Conservation (phyloP, 2,888 invertebrate species). For the Micoletzkya japonica region DNA sequence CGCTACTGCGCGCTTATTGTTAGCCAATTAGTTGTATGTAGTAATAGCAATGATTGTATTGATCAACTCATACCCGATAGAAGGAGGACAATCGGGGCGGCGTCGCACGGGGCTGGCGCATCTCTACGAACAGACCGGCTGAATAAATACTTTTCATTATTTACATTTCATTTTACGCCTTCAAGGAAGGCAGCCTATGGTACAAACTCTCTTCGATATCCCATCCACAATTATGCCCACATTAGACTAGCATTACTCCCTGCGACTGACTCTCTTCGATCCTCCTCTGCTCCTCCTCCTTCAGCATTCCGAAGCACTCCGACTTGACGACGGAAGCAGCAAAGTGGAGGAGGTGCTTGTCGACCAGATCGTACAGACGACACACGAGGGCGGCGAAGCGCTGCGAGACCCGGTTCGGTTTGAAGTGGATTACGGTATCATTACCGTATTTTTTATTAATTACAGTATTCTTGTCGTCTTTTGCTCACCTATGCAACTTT, state of each 20-base stretch:
- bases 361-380: slow-evolving; percentile 69
- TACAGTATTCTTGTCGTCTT: too few relatives aligned
- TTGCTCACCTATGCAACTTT: too few relatives aligned
- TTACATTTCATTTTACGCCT: not conserved
- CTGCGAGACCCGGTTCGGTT: too few relatives aligned
- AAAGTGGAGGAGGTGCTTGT: slow-evolving; percentile 76
- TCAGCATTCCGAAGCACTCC: slow-evolving; percentile 60
- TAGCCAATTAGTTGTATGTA: too few relatives aligned
- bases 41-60: too few relatives aligned
- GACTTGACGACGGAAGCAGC: slow-evolving; percentile 67
- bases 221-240: not conserved
- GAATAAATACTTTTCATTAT: too few relatives aligned
- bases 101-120: slow-evolving; percentile 64
- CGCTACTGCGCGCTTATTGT: too few relatives aligned
- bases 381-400: slow-evolving; percentile 49
- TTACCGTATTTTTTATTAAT: too few relatives aligned
- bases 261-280: slow-evolving; percentile 62
- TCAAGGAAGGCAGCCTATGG: not conserved
- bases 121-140: slow-evolving; percentile 65
- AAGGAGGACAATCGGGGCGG: slow-evolving; percentile 64
- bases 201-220: slow-evolving; percentile 1
- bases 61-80: slow-evolving; percentile 51
- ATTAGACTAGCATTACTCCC: not conserved
- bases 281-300: slow-evolving; percentile 58
- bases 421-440: too few relatives aligned